These are phyloP conservation scores for Forbesichthys agassizii DNA, from an alignment of 2,113 vertebrate species.

Conservation along the genomic window DNA sequence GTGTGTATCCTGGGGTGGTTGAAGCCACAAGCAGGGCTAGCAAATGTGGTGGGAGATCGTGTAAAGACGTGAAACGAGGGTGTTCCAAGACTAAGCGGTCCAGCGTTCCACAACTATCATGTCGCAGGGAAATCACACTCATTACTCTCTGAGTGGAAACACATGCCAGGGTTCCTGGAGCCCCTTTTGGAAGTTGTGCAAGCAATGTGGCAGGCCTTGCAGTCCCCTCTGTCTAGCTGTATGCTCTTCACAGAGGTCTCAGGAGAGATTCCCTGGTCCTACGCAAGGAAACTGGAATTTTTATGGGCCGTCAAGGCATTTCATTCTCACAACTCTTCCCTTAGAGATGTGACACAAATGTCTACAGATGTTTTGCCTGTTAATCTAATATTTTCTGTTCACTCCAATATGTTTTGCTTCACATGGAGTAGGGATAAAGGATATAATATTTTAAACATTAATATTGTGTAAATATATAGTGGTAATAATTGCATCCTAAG, in stretches of 20 bases:
- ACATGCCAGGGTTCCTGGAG: constrained; percentile 57
- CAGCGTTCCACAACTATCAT: constrained; percentile 49
- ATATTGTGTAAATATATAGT: too few species aligned
- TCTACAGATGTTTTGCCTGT: constrained; percentile 44
- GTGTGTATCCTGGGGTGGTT: constrained; percentile 39
- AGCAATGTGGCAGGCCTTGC: constrained; percentile 19
- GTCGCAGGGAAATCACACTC: constrained; percentile 61
- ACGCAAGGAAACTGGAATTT: constrained; percentile 16
- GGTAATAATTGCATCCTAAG: too few species aligned
- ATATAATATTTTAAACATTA: too few species aligned
- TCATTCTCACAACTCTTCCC: constrained; percentile 26
- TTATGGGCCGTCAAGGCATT: constrained; percentile 24
- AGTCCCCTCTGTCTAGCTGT: constrained; percentile 15
- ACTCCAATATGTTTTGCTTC: too few species aligned
- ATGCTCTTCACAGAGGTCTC: constrained; percentile 2
- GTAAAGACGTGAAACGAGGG: constrained; percentile 41
- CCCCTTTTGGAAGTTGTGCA: constrained; percentile 21
- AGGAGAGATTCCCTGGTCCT: constrained; percentile 21
- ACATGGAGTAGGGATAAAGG: too few species aligned
- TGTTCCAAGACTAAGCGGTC: constrained; percentile 18
- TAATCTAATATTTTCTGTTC: constrained; percentile 4
- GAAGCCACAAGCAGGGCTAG: constrained; percentile 31
- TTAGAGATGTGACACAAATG: constrained; percentile 6
- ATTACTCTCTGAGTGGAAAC: constrained; percentile 72
- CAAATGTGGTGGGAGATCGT: constrained; percentile 39